A percentile compares a stretch with the other conserved stretches of the same genome.
These are phyloP conservation scores for Fundulus diaphanus DNA, from an alignment of 2,797 vertebrate genomes.

Conservation along the genomic window DNA sequence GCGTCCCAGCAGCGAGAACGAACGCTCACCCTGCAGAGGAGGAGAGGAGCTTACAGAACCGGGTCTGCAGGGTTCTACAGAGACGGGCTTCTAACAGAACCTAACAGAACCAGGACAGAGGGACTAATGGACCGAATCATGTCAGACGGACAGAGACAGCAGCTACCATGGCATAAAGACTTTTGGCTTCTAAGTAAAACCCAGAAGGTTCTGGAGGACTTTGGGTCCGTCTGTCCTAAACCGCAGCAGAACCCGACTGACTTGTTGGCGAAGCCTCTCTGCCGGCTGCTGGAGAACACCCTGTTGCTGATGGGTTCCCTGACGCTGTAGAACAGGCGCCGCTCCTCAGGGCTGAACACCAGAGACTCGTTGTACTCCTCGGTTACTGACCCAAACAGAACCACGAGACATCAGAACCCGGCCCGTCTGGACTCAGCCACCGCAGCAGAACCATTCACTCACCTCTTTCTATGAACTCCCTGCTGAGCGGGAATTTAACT, in stretches of 20 bases:
- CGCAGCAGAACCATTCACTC: constrained; percentile 18
- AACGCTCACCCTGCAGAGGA: constrained; percentile 86
- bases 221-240: no score
- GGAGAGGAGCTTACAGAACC: no score
- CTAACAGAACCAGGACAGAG: no score
- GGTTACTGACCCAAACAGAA: constrained; percentile 78
- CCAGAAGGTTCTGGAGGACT: no score
- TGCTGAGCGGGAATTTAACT: constrained; percentile 81
- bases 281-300: constrained; percentile 92
- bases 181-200: no score
- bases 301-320: constrained; percentile 96
- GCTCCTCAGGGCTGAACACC: constrained; percentile 91
- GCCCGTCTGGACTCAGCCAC: not conserved
- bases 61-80: not conserved
- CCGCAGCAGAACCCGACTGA: constrained; percentile 65
- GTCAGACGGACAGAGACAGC: no score
- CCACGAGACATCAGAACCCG: not conserved
- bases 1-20: constrained; percentile 98
- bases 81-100: no score
- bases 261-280: constrained; percentile 93
- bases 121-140: no score
- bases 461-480: constrained; percentile 87
- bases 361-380: constrained; percentile 92
- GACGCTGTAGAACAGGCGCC: constrained; percentile 92
- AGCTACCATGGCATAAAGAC: no score